These are phyloP conservation scores for Scaptodrosophila lebanonensis DNA, from an alignment of 1,140 invertebrate species.

Conservation along the genomic window DNA sequence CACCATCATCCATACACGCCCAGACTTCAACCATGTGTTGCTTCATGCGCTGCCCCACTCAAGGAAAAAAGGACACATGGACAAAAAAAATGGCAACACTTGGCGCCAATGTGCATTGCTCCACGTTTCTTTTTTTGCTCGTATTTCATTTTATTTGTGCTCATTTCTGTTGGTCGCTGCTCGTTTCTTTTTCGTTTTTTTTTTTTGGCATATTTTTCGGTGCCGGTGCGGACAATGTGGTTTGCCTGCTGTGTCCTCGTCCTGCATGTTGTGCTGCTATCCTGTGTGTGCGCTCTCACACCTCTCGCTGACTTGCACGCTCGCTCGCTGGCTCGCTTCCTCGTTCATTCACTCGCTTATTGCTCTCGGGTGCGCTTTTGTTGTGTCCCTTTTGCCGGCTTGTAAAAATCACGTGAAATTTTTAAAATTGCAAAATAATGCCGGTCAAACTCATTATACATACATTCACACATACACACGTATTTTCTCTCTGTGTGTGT, in stretches of 20 bases:
- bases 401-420: constrained; percentile 63
- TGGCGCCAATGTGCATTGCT: constrained; percentile 3
- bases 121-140: constrained; percentile 19
- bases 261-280: constrained; percentile 5
- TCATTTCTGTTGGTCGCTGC: constrained; percentile 20
- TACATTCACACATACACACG: constrained; percentile 17
- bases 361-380: background rate
- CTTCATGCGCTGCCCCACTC: too few relatives aligned
- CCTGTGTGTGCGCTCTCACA: constrained; percentile 28
- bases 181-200: constrained; percentile 4
- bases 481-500: background rate
- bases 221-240: background rate
- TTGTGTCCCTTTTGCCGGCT: constrained; percentile 42
- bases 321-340: constrained; percentile 6
- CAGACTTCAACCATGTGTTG: constrained; percentile 57
- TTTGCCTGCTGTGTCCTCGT: background rate
- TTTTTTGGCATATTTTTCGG: too few relatives aligned
- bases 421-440: constrained; percentile 65
- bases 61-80: constrained; percentile 6
- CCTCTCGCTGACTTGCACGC: constrained; percentile 11
- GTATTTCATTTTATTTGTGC: constrained; percentile 31
- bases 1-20: background rate
- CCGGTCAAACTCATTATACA: constrained; percentile 60
- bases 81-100: constrained; percentile 3
- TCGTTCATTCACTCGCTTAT: background rate